These are phyloP conservation scores for Cephalopachus bancanus DNA, from an alignment of 2,797 vertebrate species.

Conservation along the genomic window DNA sequence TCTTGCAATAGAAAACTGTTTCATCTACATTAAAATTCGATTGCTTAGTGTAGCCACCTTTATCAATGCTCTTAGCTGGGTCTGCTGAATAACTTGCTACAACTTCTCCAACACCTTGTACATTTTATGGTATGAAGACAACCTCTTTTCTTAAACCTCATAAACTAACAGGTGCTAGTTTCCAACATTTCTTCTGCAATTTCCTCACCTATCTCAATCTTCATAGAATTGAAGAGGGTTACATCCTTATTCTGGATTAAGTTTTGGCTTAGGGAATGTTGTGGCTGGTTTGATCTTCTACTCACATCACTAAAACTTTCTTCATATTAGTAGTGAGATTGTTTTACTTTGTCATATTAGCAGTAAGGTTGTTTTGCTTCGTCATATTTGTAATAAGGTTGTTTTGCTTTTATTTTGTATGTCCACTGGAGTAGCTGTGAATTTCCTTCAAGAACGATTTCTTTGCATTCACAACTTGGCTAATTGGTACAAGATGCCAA, in stretches of 20 bases:
- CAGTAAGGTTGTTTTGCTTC: neutral
- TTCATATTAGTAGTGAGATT: neutral
- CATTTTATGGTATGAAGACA: neutral
- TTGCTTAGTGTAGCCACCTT: neutral
- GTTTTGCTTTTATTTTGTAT: neutral
- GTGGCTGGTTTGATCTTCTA: neutral
- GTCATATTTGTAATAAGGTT: neutral
- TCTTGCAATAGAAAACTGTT: neutral
- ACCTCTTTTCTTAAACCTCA: neutral
- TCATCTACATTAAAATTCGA: neutral
- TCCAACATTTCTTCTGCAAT: neutral
- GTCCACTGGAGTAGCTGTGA: neutral
- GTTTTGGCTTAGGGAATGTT: neutral
- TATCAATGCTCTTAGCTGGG: neutral
- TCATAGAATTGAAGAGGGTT: neutral
- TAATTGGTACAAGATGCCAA: neutral
- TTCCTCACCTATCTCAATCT: neutral
- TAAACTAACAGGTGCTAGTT: neutral
- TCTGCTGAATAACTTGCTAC: neutral
- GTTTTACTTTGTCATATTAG: neutral
- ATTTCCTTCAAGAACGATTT: neutral
- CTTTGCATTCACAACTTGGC: neutral
- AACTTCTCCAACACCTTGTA: neutral
- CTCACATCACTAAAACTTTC: neutral
- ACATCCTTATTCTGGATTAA: neutral